Conservation (phyloP, 1,140 invertebrate genomes). For the Drosophila elegans region DNA sequence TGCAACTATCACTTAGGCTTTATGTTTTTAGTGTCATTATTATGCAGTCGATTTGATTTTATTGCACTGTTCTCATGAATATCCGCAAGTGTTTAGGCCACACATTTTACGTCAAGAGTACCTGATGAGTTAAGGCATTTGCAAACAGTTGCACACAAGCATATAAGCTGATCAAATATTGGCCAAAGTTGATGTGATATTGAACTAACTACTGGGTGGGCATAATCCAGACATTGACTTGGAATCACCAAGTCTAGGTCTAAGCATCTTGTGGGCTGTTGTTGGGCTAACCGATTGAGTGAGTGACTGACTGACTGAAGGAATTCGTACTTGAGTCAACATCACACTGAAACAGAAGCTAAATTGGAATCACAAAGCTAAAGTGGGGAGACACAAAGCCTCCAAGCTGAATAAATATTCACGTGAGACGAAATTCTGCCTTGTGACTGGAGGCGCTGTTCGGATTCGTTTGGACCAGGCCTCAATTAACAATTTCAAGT, state of each 20-base stretch:
- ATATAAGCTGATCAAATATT: constrained; percentile 63
- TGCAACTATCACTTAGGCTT: too few species aligned
- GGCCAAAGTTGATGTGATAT: constrained; percentile 54
- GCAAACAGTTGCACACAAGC: constrained; percentile 41
- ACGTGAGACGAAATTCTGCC: constrained; percentile 53
- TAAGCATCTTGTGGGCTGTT: constrained; percentile 23
- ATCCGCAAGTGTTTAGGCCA: not conserved
- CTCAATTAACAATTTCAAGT: constrained; percentile 66
- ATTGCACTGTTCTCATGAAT: not conserved
- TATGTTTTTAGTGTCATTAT: not conserved
- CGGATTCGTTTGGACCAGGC: constrained; percentile 27
- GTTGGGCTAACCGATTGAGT: constrained; percentile 31
- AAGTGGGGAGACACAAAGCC: constrained; percentile 9
- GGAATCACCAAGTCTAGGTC: constrained; percentile 7
- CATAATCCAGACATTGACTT: constrained; percentile 33
- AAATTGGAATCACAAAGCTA: constrained; percentile 23
- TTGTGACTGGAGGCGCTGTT: constrained; percentile 33
- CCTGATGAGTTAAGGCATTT: constrained; percentile 53
- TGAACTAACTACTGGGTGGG: constrained; percentile 65
- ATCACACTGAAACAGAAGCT: constrained; percentile 42
- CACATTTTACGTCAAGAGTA: constrained; percentile 28
- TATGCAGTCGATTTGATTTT: not conserved
- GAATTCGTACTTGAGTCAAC: constrained; percentile 20
- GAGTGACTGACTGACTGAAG: constrained; percentile 27
- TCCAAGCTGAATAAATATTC: constrained; percentile 70